Conservation (phyloP, 2,113 vertebrate species). For the Laterallus jamaicensis region DNA sequence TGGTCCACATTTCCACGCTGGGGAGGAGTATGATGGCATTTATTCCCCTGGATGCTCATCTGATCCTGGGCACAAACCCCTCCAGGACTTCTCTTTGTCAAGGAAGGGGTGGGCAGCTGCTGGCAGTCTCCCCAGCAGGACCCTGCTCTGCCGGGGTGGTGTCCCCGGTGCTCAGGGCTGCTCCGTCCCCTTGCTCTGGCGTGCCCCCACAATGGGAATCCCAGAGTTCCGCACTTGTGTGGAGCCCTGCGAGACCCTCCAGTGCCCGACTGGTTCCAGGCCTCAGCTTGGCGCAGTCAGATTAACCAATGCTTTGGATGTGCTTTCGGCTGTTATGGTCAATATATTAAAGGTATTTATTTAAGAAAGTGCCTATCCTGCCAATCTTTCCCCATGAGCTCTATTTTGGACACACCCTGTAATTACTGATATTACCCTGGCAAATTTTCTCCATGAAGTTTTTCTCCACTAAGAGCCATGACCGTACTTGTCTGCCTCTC, state of each 20-base stretch:
- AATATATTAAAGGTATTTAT: slow-evolving; percentile 56
- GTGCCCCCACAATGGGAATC: no score
- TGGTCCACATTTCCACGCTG: fast-evolving
- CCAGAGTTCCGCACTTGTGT: fast-evolving
- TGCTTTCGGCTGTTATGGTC: slow-evolving; percentile 37
- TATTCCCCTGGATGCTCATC: not conserved
- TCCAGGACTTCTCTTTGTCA: fast-evolving
- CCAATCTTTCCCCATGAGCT: slow-evolving; percentile 61
- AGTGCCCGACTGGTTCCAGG: not conserved
- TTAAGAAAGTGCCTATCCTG: slow-evolving; percentile 66
- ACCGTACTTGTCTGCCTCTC: slow-evolving; percentile 56
- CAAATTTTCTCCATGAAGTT: slow-evolving; percentile 49
- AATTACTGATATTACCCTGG: slow-evolving; percentile 64
- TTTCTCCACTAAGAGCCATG: slow-evolving; percentile 52
- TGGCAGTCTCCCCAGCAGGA: fast-evolving
- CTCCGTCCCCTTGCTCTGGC: not conserved
- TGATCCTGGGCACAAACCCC: not conserved
- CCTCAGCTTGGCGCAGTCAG: not conserved
- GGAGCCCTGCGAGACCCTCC: not conserved
- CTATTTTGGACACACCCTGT: slow-evolving; percentile 60
- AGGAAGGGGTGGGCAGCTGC: not conserved
- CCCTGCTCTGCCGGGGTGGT: not conserved
- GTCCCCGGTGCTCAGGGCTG: not conserved
- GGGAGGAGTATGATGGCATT: not conserved
- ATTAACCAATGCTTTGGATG: slow-evolving; percentile 15